Conservation (phyloP, 2,113 vertebrate genomes). For the Cyanoramphus novaezelandiae region DNA sequence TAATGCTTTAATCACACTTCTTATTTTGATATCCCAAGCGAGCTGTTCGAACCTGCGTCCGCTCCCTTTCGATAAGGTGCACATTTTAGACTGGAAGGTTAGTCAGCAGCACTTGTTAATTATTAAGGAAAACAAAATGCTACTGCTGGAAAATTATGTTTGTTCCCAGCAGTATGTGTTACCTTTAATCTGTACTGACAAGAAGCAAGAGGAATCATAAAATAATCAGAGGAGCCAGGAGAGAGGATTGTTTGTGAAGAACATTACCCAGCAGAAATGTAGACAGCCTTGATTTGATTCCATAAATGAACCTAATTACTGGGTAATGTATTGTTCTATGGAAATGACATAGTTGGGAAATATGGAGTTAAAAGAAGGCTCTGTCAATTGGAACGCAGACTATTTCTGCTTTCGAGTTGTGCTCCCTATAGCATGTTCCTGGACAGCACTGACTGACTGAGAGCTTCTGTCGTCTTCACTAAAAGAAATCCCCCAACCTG, state of each 20-base stretch:
- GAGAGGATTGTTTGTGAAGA: constrained; percentile 63
- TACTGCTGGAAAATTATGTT: constrained; percentile 75
- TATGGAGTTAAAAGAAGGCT: background rate
- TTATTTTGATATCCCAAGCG: constrained; percentile 71
- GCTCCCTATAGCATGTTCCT: background rate
- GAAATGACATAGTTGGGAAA: constrained; percentile 20
- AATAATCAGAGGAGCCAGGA: constrained; percentile 63
- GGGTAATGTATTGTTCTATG: constrained; percentile 23
- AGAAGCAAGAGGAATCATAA: constrained; percentile 71
- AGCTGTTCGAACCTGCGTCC: constrained; percentile 63
- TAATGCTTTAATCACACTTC: constrained; percentile 79
- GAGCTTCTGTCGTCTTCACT: background rate
- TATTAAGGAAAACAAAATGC: constrained; percentile 81
- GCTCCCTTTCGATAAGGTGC: constrained; percentile 61
- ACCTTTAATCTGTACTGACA: constrained; percentile 78
- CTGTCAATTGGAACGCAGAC: background rate
- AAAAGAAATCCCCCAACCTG: background rate
- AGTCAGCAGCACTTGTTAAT: constrained; percentile 77
- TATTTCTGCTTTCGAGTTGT: background rate
- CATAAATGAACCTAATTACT: constrained; percentile 65
- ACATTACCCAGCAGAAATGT: constrained; percentile 63
- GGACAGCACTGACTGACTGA: background rate
- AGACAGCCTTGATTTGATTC: constrained; percentile 64
- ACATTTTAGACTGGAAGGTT: constrained; percentile 65
- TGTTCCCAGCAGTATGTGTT: constrained; percentile 76